Evolutionary conservation across 1,140 invertebrate genomes (phyloP).

Genomic region (Orchesella cincta): DNA sequence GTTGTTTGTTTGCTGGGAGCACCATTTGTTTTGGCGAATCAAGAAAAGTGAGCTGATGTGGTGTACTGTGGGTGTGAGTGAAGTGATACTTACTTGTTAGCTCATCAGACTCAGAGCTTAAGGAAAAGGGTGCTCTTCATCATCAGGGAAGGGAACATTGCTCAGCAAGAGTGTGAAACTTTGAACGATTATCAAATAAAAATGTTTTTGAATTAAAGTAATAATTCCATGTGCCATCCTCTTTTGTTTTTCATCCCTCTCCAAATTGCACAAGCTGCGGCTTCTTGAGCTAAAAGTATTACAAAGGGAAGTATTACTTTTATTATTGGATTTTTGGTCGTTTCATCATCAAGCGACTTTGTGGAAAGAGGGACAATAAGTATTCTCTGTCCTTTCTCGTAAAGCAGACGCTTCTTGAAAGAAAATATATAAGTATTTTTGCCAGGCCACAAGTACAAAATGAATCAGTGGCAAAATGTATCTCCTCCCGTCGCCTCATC

Average conservation of each 20-base stretch:
- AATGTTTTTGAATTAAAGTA: slow-evolving; percentile 19
- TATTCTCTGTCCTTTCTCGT: background rate
- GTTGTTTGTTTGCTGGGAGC: background rate
- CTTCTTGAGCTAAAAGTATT: no score
- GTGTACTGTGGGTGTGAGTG: background rate
- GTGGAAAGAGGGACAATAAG: background rate
- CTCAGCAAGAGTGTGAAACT: slow-evolving; percentile 12
- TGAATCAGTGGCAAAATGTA: slow-evolving; percentile 43
- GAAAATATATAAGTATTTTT: background rate
- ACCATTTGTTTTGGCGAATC: background rate
- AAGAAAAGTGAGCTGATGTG: background rate
- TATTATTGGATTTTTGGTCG: background rate
- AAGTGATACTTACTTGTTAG: background rate
- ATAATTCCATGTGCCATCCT: slow-evolving; percentile 15
- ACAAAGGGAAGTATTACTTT: background rate
- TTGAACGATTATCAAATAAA: slow-evolving; percentile 16
- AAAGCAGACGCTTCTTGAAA: background rate
- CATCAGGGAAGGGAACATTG: background rate
- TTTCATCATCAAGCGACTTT: background rate
- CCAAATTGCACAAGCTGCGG: slow-evolving; percentile 3
- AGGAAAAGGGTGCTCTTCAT: background rate
- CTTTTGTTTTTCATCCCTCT: background rate
- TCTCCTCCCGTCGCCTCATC: background rate
- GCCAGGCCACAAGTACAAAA: slow-evolving; percentile 20
- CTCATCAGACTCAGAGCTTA: background rate